Base-by-base conservation (phyloP, 2,888 invertebrate species). In the Drosophila greeni region DNA sequence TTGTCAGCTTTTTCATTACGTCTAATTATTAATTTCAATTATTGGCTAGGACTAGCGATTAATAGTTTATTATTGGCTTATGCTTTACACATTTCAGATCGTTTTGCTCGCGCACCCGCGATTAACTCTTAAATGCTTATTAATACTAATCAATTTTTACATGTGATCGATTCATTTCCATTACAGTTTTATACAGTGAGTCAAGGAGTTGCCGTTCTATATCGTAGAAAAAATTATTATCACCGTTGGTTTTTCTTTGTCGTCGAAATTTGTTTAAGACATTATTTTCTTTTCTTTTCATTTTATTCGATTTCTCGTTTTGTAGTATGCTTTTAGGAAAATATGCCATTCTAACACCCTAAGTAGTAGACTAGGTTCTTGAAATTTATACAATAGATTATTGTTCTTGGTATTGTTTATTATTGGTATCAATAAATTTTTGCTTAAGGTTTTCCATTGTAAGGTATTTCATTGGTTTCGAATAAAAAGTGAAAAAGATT, bases 301-400 rank as follows among this genome's bases (percentile, higher is more conserved):
- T 43, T 33, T 45, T 24, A 23, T 40, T 58, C 43, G 53, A 52
- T 57, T 53, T 66, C 52, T 51, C 31, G 14, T 9, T 62, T 70
- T 49, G 43, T 75, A 82, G 76, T 81, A 78, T 61, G 76, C 69
- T 62, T 73, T 58, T 81, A 81, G 81, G 81, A 81, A 81, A 81
- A 81, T 81, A 81, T 62, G 81, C 81, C 79, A 67, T 82, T 80
- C 79, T 81, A 83, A 81, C 69, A 74, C 48, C 70, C 76, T 81
- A 80, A 76, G 69, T 81, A 83, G 82, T 81, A 83, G 82, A 78
- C 79, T 83, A 83, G 76, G 53, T 72, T 45, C 39, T 67, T 68
- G 74, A 73, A 76, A 48, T 82, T 66, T 76, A 75, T 76, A 82
- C 82, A 82, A 82, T 84, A 82, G 81, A 82, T 82, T 82, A 82